Evolutionary conservation across 2,113 vertebrate species (phyloP), one percentile per base, ranked within the genome.

Genomic region (Seriola aureovittata): DNA sequence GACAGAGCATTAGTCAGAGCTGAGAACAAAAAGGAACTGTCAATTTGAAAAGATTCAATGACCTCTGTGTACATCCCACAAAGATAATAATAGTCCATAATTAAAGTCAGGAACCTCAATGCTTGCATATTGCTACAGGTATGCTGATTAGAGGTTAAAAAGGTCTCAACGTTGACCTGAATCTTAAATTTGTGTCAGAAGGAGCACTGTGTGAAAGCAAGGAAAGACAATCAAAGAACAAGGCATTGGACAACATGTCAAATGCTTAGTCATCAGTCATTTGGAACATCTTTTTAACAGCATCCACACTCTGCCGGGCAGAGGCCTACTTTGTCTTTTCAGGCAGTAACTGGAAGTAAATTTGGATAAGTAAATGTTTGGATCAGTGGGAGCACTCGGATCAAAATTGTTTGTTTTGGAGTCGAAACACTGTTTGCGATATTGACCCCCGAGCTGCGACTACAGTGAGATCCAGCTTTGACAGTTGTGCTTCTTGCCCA

Each of bases 361-460:
- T 90, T 75, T 90, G 80, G 75, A 85, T 85, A 88, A 89, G 92
- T 84, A 89, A 90, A 89, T 89, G 88, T 85, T 90, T 90, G 84
- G 75, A 88, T 89, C 88, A 65, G 88, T 57, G 84, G 75, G 88
- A 84, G 73, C 48, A 12, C 62, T 19, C 38, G 82, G 84, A 92
- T 92, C 84, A 87, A 76, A 91, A 87, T 23, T 88, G 90, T 89
- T 93, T 92, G 91, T 85, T 65, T 86, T 92, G 50, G 89, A 87
- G 62, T 67, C 63, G 66, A 76, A 82, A 83, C 84, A 25, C 68
- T 90, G 87, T 90, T 91, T 90, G 79, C 81, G 72, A 74, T 92
- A 90, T 93, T 93, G 89, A 88, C 89, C 90, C 69, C 17, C 23
- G 80, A 87, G 88, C 60, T 5, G 34, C 13, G 17, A 64, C 80